Base-by-base conservation (phyloP, 1,140 invertebrate genomes). In the Liolophura sinensis region DNA sequence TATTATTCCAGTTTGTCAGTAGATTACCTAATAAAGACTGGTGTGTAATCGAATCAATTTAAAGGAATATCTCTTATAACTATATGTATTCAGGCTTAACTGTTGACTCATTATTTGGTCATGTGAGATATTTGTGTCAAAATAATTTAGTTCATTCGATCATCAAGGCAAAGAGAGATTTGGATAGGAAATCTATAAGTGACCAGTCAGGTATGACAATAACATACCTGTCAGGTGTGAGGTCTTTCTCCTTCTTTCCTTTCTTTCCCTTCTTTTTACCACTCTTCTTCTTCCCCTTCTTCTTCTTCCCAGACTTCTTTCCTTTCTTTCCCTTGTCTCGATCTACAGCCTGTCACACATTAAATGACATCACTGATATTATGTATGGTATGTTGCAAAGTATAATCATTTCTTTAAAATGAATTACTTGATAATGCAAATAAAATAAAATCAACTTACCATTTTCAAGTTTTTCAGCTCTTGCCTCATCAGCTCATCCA, bases 191-290 rank as follows among this genome's bases (percentile, higher is more conserved):
- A 40, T 40, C 31, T 40, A 5, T 5, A 5, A 40, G 31, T 40
- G 3, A 40, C 9, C 7, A 3, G 3, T 54, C 51, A 4, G 12
- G 12, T 12, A 3, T 3, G n/a, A 18, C 18, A 58, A 61, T 3
- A 15, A 68, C 74, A 60, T 75, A 83, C 78, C 85, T 84, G 67
- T 98, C 95, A 0, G 95, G 93, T 20, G 96, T 98, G 50, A 98
- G 85, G 86, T 98, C 95, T 84, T 98, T 98, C 77, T 96, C 94
- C 82, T 95, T 96, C 78, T 95, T 95, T 72, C 82, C 80, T 69
- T 85, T 85, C 69, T 84, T 84, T 49, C 76, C 77, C 61, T 81
- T 82, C 69, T 82, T 82, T 54, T 76, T 75, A 91, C 93, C 78
- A 92, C 95, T 80, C 93, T 94, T 75, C 89, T 89, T 90, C 88